These are phyloP conservation scores for western clawed frog (Xenopus tropicalis) DNA, from an alignment of 2,113 vertebrate species.

Conservation along the genomic window UCB_Xtro_10.0 CM004443.2:350501-351000, in stretches of 20 bases:
- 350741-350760: no score
- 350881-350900: no score
- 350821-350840: slow-evolving; percentile 10
- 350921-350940: slow-evolving; percentile 85
- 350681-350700: no score
- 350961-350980: slow-evolving; percentile 83
- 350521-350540: not conserved
- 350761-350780: not conserved
- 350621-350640: no score
- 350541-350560: no score
- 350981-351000: slow-evolving; percentile 76
- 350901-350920: slow-evolving; percentile 73
- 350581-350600: no score
- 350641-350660: no score
- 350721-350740: not conserved
- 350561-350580: no score
- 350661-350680: no score
- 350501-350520: no score
- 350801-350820: slow-evolving; percentile 1
- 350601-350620: no score
- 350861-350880: no score
- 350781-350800: not conserved
- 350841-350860: not conserved
- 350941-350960: slow-evolving; percentile 94
- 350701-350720: not conserved